These are phyloP conservation scores for Falco cherrug DNA, from an alignment of 2,797 vertebrate genomes.

Conservation along the genomic window DNA sequence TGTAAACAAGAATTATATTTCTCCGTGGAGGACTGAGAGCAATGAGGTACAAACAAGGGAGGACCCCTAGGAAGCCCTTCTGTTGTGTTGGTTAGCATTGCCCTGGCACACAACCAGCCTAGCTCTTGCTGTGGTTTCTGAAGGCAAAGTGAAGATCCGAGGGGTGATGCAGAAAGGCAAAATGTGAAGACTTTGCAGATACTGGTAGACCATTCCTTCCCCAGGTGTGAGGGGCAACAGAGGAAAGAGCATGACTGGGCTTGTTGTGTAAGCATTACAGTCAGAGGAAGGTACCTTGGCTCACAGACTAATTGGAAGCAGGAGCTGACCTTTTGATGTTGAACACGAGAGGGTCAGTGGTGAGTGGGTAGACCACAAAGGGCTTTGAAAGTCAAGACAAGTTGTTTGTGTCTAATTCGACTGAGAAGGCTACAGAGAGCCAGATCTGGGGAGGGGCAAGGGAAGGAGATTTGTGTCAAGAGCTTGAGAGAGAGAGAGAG, in stretches of 20 bases:
- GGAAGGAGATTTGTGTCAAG: slow-evolving; percentile 18
- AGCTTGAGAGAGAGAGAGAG: slow-evolving; percentile 2
- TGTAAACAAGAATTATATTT: neutral
- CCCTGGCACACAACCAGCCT: neutral
- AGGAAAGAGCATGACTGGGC: slow-evolving; percentile 16
- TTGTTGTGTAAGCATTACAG: slow-evolving; percentile 42
- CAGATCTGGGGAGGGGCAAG: slow-evolving; percentile 4
- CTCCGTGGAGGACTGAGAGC: neutral
- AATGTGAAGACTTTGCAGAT: slow-evolving; percentile 5
- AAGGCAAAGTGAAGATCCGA: slow-evolving; percentile 19
- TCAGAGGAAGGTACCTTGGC: slow-evolving; percentile 25
- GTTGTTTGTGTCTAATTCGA: slow-evolving; percentile 56
- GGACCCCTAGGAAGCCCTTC: neutral
- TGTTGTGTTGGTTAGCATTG: neutral
- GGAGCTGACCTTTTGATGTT: slow-evolving; percentile 54
- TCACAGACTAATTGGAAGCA: slow-evolving; percentile 57
- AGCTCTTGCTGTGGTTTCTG: neutral
- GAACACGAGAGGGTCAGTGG: slow-evolving; percentile 59
- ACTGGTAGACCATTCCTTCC: slow-evolving; percentile 10
- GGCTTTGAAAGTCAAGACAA: slow-evolving; percentile 57
- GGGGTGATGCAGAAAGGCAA: neutral
- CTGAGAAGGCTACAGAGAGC: slow-evolving; percentile 35
- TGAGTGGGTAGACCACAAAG: slow-evolving; percentile 47
- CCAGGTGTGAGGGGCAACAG: neutral
- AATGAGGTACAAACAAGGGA: neutral